These are phyloP conservation scores for Drosophila nigricruria DNA, from an alignment of 2,888 invertebrate genomes.

Conservation along the genomic window DNA sequence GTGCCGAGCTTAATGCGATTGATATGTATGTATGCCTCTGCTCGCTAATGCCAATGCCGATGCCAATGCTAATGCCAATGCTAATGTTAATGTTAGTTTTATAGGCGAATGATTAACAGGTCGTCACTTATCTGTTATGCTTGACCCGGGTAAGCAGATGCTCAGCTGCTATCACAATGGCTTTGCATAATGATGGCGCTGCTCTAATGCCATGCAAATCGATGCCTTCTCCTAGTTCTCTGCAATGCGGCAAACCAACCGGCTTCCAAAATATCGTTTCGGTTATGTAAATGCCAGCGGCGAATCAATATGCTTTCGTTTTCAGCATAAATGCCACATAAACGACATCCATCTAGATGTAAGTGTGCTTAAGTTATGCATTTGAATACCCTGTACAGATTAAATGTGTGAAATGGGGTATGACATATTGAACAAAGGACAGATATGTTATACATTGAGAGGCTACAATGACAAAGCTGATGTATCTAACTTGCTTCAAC, in stretches of 20 bases:
- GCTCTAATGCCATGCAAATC: constrained; percentile 65
- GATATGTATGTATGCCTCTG: constrained; percentile 35
- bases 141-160: constrained; percentile 22
- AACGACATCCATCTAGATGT: constrained; percentile 65
- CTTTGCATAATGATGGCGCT: constrained; percentile 52
- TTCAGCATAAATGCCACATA: constrained; percentile 71
- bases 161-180: constrained; percentile 20
- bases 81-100: constrained; percentile 16
- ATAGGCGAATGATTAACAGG: constrained; percentile 42
- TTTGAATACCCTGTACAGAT: constrained; percentile 12
- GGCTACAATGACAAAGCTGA: not conserved
- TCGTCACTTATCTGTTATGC: constrained; percentile 22
- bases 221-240: constrained; percentile 38
- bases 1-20: constrained; percentile 28
- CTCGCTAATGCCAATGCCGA: constrained; percentile 3
- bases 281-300: constrained; percentile 64
- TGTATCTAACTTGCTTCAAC: not conserved
- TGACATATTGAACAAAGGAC: not conserved
- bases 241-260: constrained; percentile 64
- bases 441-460: no score
- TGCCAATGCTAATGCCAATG: constrained; percentile 11
- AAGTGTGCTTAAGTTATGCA: constrained; percentile 49
- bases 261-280: constrained; percentile 43
- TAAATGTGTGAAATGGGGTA: not conserved
- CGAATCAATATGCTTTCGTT: constrained; percentile 69